These are phyloP conservation scores for Brachionus rotundiformis DNA, from an alignment of 1,140 invertebrate genomes.

Conservation along the genomic window DNA sequence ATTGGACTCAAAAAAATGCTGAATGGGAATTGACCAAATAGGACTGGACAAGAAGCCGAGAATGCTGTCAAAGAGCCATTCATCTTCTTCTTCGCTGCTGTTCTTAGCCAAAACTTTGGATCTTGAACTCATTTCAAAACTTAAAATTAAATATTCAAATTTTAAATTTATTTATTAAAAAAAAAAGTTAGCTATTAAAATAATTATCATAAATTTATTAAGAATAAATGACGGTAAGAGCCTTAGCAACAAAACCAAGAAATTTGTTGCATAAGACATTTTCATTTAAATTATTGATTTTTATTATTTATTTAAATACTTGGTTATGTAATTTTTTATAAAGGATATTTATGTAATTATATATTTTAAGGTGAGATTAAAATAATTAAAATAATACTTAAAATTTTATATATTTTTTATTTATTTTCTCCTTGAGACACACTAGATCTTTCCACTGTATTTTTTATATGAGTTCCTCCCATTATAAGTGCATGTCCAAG, in stretches of 20 bases:
- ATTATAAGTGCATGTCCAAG: no score
- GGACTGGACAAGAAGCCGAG: slow-evolving; percentile 5
- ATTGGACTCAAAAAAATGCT: slow-evolving; percentile 17
- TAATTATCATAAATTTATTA: background rate
- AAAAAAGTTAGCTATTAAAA: background rate
- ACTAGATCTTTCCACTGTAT: no score
- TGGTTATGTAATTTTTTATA: no score
- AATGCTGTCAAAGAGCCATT: slow-evolving; percentile 36
- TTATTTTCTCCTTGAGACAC: no score
- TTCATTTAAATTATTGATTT: background rate
- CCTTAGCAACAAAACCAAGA: background rate
- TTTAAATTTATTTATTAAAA: background rate
- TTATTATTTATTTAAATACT: no score
- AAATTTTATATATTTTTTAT: no score
- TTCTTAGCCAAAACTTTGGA: background rate
- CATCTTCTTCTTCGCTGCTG: background rate
- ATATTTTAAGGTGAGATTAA: no score
- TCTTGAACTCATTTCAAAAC: background rate
- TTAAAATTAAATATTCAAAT: background rate
- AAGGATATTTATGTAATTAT: no score
- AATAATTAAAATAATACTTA: no score
- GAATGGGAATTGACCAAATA: slow-evolving; percentile 30
- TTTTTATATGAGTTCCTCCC: no score
- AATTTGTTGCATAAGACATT: background rate
- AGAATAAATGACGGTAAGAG: background rate